Evolutionary conservation across 2,888 invertebrate genomes (phyloP), one percentile per base, ranked within the genome.

Genomic region (Trilocha varians): DNA sequence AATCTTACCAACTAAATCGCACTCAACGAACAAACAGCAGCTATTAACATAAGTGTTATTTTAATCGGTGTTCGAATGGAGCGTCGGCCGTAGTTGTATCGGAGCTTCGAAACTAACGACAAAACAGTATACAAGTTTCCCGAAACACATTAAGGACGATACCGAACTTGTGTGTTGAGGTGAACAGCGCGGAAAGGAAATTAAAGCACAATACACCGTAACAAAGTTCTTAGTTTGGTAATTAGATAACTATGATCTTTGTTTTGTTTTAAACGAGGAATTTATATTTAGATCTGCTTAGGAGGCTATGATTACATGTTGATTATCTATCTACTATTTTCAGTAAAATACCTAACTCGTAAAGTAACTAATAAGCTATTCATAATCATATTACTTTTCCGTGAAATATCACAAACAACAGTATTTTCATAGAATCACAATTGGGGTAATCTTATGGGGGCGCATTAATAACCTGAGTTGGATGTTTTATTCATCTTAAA

Each of bases 11-110:
- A 25, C 42, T 43, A 55, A 50, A 45, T 58, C 52, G 40, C 46
- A 48, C 58, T 54, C 53, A 54, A 32, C 51, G 47, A 53, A 50
- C 51, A 65, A 55, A 65, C 58, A 54, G 59, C 62, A 55, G 59
- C 59, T 57, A 64, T 72, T 71, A 68, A 57, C 59, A 65, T 65
- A 71, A 72, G 59, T 61, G 65, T 54, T 62, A 65, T 66, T 69
- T 66, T 67, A 70, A 70, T 65, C 62, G 68, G 62, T 65, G 58
- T 25, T 62, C 62, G 61, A 64, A 67, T 64, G 60, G 57, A 50
- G 57, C 53, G 57, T 62, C 59, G 58, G 54, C 58, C 56, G 52
- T 58, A 55, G 59, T 59, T 62, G 55, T 18, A 18, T 45, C 41
- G 39, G 38, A 53, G 57, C 59, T 42, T 39, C 42, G 39, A 47